Percentiles rank a stretch among this genome's conserved stretches.
Conservation (phyloP, 2,113 vertebrate species). For the Varanus salvator region DNA sequence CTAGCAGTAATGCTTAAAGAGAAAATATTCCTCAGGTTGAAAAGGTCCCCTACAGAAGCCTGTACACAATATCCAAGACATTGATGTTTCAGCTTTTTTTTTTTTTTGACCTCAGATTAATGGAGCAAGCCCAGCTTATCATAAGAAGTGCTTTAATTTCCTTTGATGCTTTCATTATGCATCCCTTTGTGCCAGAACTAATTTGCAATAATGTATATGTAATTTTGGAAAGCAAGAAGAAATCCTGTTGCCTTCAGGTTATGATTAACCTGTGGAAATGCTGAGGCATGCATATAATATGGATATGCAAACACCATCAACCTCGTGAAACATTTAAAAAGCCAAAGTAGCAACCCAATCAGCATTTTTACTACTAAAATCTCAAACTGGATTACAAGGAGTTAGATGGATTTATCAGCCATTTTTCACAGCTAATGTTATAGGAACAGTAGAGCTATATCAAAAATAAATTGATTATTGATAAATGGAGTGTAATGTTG, state of each 20-base stretch:
- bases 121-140: constrained; percentile 68
- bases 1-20: constrained; percentile 52
- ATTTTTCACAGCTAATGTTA: constrained; percentile 34
- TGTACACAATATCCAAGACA: constrained; percentile 54
- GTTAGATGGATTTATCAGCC: constrained; percentile 54
- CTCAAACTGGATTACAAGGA: constrained; percentile 35
- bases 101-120: constrained; percentile 73
- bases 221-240: constrained; percentile 71
- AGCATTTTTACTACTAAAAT: constrained; percentile 22
- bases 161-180: constrained; percentile 75
- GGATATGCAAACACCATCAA: constrained; percentile 60
- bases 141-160: constrained; percentile 73
- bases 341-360: constrained; percentile 53
- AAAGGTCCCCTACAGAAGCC: constrained; percentile 54
- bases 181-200: constrained; percentile 72
- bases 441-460: constrained; percentile 32
- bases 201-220: constrained; percentile 76
- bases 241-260: constrained; percentile 69
- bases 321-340: constrained; percentile 35
- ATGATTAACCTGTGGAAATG: constrained; percentile 70
- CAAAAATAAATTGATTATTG: constrained; percentile 3
- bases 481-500: not conserved
- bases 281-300: constrained; percentile 59
- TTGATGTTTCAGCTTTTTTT: constrained; percentile 64
- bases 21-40: constrained; percentile 42